Percentiles rank a stretch among this genome's conserved stretches.
Conservation (phyloP, 2,113 vertebrate genomes). For the Sebastes fasciatus region DNA sequence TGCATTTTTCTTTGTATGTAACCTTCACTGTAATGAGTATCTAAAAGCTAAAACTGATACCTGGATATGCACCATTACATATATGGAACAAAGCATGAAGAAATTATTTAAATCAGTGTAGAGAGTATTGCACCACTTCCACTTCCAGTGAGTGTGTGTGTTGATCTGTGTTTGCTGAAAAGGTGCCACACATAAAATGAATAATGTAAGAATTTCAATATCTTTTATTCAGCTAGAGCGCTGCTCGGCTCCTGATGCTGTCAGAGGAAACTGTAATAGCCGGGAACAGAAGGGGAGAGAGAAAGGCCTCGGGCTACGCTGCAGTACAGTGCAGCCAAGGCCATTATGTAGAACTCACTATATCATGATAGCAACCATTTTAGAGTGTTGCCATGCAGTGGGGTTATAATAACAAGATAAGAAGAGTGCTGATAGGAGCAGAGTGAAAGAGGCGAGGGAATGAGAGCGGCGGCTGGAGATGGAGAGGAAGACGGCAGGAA, state of each 20-base stretch:
- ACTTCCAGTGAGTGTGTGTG: not conserved
- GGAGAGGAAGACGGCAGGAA: conserved; percentile 22
- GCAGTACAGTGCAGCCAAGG: conserved; percentile 65
- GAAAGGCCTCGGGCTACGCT: conserved; percentile 62
- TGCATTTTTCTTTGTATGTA: conserved; percentile 54
- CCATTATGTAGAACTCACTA: conserved; percentile 80
- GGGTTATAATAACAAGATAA: conserved; percentile 86
- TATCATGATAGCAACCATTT: conserved; percentile 80
- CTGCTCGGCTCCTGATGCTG: conserved; percentile 67
- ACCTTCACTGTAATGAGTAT: conserved; percentile 9
- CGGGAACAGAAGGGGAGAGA: conserved; percentile 70
- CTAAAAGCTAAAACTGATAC: conserved; percentile 52
- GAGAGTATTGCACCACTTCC: conserved; percentile 14
- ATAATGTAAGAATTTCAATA: conserved; percentile 78
- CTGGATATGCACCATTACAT: conserved; percentile 21
- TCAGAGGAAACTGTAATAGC: conserved; percentile 79
- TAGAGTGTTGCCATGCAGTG: conserved; percentile 74
- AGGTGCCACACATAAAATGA: conserved; percentile 62
- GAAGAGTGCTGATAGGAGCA: conserved; percentile 65
- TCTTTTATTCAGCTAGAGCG: conserved; percentile 75
- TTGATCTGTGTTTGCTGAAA: conserved; percentile 36
- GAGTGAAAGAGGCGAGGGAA: conserved; percentile 38
- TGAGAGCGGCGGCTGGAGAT: conserved; percentile 38
- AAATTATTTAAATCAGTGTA: conserved; percentile 44
- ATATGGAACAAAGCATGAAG: conserved; percentile 22